Base-by-base conservation (phyloP, 2,888 invertebrate genomes). In the Lycocerus yunnanus region DNA sequence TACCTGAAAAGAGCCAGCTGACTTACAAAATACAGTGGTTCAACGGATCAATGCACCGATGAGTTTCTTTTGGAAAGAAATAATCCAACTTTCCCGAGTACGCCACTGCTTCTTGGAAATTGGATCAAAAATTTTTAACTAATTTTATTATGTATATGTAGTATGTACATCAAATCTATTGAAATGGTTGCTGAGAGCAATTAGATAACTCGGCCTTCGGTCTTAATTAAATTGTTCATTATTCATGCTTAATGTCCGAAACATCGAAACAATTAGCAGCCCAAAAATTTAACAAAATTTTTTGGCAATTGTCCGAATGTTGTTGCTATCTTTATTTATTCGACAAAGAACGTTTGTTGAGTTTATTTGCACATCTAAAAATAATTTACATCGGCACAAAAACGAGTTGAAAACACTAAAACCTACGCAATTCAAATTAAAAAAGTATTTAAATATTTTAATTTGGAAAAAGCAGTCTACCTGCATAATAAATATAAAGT, bases 401-500 rank as follows among this genome's bases (percentile, higher is more conserved):
- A 63, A 63, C 61, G 61, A 63, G 61, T 63, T 20, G 61, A 63
- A 63, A 63, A 18, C 15, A 63, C 24, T 70, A 43, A 58, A 27
- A 13, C 69, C 69, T 61, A 70, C 69, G 58, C 69, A 58, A 14
- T 16, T 70, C 24, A n/a, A 21, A 66, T 66, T 16, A 15, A 63
- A 20, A 63, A 66, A 66, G 20, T 20, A 20, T 63, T 63, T 63
- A 67, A 72, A 68, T 68, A 67, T 67, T 65, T 65, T 73, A 73
- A 69, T 73, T 73, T 69, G 69, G 73, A 73, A 71, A 73, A 69
- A 65, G 58, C 66, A 58, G 66, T 69, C 58, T 68, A 73, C 69
- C 73, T 69, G 68, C 65, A 73, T 61, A 73, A 73, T 69, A 73
- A 73, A 73, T 73, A 73, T 43, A 66, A 69, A 73, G 18, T 69